phyloP scores from a whole-genome alignment of 1,140 invertebrate species.

The Pararge aegeria region DNA sequence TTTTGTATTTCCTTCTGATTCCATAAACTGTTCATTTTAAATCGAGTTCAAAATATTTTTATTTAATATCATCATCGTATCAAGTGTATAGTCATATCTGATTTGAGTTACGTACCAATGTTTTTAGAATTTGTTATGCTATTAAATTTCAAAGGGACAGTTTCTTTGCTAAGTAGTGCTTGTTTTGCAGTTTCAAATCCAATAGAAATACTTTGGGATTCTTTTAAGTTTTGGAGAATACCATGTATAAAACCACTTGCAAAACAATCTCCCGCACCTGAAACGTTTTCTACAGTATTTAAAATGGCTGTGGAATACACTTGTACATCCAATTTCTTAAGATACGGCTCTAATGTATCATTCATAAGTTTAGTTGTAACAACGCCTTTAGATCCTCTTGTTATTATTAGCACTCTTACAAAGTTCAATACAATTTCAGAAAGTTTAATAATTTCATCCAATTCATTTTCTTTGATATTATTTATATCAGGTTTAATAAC shows the following conservation, averaged over 20 bases:
- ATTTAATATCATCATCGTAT: too few relatives aligned
- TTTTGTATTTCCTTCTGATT: too few relatives aligned
- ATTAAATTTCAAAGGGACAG: slow-evolving; percentile 62
- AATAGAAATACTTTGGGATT: slow-evolving; percentile 77
- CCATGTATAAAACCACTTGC: slow-evolving; percentile 81
- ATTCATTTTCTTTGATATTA: slow-evolving; percentile 28
- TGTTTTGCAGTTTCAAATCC: slow-evolving; percentile 80
- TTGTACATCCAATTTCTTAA: slow-evolving; percentile 36
- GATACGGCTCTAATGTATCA: slow-evolving; percentile 22
- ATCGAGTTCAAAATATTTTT: too few relatives aligned
- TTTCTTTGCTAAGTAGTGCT: slow-evolving; percentile 74
- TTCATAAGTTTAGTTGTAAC: slow-evolving; percentile 60
- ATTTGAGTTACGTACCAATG: not conserved
- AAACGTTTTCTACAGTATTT: slow-evolving; percentile 80
- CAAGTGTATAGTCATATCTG: too few relatives aligned
- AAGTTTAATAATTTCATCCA: slow-evolving; percentile 74
- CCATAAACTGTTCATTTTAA: too few relatives aligned
- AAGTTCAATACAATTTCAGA: slow-evolving; percentile 44
- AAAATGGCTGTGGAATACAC: slow-evolving; percentile 74
- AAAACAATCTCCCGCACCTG: slow-evolving; percentile 84
- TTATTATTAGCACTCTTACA: slow-evolving; percentile 73
- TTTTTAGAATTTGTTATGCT: not conserved
- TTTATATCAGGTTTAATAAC: slow-evolving; percentile 44
- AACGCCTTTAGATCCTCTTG: slow-evolving; percentile 80
- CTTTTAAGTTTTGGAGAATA: slow-evolving; percentile 63